phyloP scores from a whole-genome alignment of 1,140 invertebrate genomes.

The Nasonia vitripennis region DNA sequence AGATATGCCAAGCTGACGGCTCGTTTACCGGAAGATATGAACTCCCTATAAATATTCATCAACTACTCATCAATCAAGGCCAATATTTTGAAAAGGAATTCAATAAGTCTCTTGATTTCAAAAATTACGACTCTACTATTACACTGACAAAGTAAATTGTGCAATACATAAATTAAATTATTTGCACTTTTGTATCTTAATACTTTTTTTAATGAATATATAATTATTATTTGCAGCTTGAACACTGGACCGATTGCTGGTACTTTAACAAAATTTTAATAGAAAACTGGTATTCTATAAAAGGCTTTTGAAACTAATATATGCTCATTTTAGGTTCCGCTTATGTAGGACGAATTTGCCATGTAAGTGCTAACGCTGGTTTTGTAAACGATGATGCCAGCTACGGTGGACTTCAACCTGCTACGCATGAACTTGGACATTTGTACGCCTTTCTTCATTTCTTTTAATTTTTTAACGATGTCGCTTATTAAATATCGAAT shows the following conservation, averaged over 20 bases:
- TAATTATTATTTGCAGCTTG: background rate
- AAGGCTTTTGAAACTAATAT: background rate
- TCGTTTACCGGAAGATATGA: background rate
- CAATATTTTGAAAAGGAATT: background rate
- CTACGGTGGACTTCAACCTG: background rate
- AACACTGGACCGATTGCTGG: background rate
- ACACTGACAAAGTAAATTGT: background rate
- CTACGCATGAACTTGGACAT: constrained; percentile 32
- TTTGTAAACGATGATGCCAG: constrained; percentile 6
- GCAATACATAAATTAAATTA: background rate
- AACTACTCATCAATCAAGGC: background rate
- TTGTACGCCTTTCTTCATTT: background rate
- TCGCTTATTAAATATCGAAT: background rate
- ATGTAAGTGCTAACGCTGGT: background rate
- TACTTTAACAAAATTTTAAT: background rate
- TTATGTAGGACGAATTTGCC: background rate
- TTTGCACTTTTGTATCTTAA: background rate
- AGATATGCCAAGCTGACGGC: background rate
- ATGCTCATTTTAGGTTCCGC: background rate
- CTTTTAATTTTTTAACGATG: background rate
- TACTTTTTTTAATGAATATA: background rate
- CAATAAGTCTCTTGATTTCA: background rate
- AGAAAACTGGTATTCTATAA: background rate
- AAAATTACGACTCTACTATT: constrained; percentile 24
- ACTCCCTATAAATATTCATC: background rate